Percentiles rank a stretch among this genome's conserved stretches.
Conservation (phyloP, 2,888 invertebrate species). For the Caradrina clavipalpis region DNA sequence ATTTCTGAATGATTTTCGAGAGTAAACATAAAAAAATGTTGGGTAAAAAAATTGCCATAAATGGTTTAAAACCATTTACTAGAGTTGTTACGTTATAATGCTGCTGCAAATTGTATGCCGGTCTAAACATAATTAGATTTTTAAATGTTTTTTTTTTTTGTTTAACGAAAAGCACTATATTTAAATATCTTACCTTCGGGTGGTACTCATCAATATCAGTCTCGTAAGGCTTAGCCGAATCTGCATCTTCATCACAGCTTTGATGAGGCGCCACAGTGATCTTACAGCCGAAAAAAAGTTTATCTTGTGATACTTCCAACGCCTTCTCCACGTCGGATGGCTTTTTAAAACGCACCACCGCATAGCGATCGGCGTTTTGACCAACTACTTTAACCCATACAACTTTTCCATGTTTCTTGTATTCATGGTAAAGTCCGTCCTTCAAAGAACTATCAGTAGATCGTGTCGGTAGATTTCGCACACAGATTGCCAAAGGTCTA, state of each 20-base stretch:
- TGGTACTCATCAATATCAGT: conserved; percentile 99
- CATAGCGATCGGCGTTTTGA: conserved; percentile 97
- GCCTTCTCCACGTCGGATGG: conserved; percentile 99
- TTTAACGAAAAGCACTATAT: conserved; percentile 41
- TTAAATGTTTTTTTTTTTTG: conserved; percentile 1
- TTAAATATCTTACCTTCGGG: conserved; percentile 92
- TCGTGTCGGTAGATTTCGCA: conserved; percentile 96
- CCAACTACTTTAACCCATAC: conserved; percentile 98
- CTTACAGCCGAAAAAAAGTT: conserved; percentile 99
- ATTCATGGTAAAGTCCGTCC: conserved; percentile 99
- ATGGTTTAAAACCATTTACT: background rate
- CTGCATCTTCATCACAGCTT: conserved; percentile 96
- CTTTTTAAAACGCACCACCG: conserved; percentile 98
- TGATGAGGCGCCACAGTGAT: conserved; percentile 98
- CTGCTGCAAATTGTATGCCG: conserved; percentile 2
- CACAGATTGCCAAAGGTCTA: conserved; percentile 97
- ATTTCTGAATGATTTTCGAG: background rate
- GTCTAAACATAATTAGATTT: conserved; percentile 11
- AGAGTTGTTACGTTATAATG: background rate
- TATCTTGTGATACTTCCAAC: conserved; percentile 98
- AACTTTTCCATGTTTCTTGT: conserved; percentile 99
- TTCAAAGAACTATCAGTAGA: conserved; percentile 98
- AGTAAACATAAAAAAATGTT: background rate
- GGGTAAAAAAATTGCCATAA: conserved; percentile 1
- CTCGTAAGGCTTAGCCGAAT: conserved; percentile 97